Conservation (phyloP, 1,140 invertebrate genomes). For the Linepithema humile region DNA sequence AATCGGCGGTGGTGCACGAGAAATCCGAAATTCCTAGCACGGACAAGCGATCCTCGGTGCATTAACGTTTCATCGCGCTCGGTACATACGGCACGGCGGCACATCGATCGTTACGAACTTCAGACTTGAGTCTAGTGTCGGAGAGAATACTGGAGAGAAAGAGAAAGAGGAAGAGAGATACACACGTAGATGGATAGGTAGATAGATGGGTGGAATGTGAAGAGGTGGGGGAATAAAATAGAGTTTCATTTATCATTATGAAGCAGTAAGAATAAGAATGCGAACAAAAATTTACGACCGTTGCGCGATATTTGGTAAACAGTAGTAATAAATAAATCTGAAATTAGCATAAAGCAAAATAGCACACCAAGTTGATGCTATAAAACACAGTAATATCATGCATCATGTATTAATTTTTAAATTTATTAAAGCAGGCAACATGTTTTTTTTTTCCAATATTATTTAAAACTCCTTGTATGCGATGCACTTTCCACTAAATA, state of each 20-base stretch:
- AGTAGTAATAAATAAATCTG: constrained; percentile 13
- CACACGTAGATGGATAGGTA: background rate
- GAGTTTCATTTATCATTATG: constrained; percentile 37
- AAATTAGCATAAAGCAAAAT: constrained; percentile 18
- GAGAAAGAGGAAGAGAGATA: background rate
- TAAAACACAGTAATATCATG: background rate
- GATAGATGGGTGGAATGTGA: background rate
- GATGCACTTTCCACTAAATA: background rate
- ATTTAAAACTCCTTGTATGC: background rate
- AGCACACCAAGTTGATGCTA: background rate
- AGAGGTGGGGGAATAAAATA: constrained; percentile 9
- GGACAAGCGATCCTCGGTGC: constrained; percentile 70
- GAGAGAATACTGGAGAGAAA: constrained; percentile 7
- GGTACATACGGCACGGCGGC: constrained; percentile 68
- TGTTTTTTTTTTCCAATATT: background rate
- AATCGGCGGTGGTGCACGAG: constrained; percentile 51
- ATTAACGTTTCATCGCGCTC: constrained; percentile 75
- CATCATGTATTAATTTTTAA: background rate
- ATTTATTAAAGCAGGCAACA: constrained; percentile 11
- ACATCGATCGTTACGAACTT: constrained; percentile 76
- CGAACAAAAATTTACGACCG: constrained; percentile 16
- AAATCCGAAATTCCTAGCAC: constrained; percentile 73
- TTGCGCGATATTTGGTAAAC: background rate
- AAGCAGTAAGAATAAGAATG: constrained; percentile 30
- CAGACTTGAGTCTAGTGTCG: constrained; percentile 65